A percentile compares a stretch with the other conserved stretches of the same genome.
These are phyloP conservation scores for Drosophila aldrichi DNA, from an alignment of 2,888 invertebrate species.

Conservation along the genomic window DNA sequence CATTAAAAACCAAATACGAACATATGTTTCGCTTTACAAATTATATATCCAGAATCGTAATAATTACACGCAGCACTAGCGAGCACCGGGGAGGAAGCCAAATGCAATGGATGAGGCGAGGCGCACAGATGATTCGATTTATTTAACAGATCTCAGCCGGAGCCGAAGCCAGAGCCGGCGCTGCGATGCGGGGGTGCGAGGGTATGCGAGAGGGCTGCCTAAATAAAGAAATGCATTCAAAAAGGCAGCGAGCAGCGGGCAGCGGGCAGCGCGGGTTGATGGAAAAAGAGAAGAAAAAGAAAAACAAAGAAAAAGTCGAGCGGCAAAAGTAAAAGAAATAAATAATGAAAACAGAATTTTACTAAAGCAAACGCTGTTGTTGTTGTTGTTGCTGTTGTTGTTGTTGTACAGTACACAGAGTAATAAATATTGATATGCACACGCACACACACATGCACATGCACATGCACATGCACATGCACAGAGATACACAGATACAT, in stretches of 20 bases:
- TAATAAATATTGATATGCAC: conserved; percentile 78
- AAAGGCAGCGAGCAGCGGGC: conserved; percentile 35
- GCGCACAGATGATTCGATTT: conserved; percentile 68
- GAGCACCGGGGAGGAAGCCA: conserved; percentile 8
- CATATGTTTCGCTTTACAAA: conserved; percentile 78
- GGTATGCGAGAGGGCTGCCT: conserved; percentile 51
- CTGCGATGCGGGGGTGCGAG: conserved; percentile 57
- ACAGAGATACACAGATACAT: conserved; percentile 11
- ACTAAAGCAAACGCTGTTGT: conserved; percentile 40
- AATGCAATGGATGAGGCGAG: conserved; percentile 2
- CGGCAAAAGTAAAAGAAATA: conserved; percentile 65
- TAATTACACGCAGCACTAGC: conserved; percentile 20
- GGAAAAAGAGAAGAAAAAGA: conserved; percentile 49
- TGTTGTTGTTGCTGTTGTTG: conserved; percentile 26
- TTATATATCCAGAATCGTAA: conserved; percentile 65
- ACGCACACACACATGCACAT: conserved; percentile 51
- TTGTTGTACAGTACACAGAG: conserved; percentile 44
- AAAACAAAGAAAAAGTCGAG: conserved; percentile 55
- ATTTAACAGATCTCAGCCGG: conserved; percentile 61
- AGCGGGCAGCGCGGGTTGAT: conserved; percentile 37
- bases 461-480: conserved; percentile 31
- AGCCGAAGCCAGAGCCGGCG: conserved; percentile 8
- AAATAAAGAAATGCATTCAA: conserved; percentile 79
- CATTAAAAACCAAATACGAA: conserved; percentile 75
- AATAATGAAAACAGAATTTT: conserved; percentile 63